These are phyloP conservation scores for Sciurus carolinensis DNA, from an alignment of 2,797 vertebrate species.

Conservation along the genomic window DNA sequence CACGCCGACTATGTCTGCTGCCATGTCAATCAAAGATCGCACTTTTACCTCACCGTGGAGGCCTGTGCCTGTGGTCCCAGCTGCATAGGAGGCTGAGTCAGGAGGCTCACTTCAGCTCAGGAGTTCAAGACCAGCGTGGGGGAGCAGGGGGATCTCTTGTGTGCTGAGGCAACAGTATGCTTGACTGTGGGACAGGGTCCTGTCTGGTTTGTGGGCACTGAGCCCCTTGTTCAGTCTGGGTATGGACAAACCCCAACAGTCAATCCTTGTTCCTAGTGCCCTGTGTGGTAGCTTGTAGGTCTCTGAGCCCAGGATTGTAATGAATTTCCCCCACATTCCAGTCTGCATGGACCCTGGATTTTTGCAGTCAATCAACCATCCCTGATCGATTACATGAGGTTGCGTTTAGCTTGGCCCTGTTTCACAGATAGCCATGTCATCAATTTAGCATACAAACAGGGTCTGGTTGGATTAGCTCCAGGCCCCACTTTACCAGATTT, in stretches of 20 bases:
- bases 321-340: neutral
- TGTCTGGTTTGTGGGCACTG: neutral
- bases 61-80: too few species aligned
- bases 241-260: neutral
- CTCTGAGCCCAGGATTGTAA: neutral
- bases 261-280: too few species aligned
- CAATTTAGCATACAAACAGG: too few species aligned
- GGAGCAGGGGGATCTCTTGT: too few species aligned
- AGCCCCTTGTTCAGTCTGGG: neutral
- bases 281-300: too few species aligned
- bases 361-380: neutral
- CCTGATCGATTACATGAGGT: neutral
- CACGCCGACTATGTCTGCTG: neutral
- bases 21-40: neutral
- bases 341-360: neutral
- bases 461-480: too few species aligned
- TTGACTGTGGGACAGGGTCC: too few species aligned
- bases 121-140: neutral
- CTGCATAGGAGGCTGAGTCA: neutral
- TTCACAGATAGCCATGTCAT: neutral
- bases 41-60: too few species aligned
- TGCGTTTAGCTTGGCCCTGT: neutral
- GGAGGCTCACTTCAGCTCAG: neutral
- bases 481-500: too few species aligned
- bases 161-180: too few species aligned